Evolutionary conservation across 2,888 invertebrate species (phyloP).

Genomic region (Cetonia aurata): DNA sequence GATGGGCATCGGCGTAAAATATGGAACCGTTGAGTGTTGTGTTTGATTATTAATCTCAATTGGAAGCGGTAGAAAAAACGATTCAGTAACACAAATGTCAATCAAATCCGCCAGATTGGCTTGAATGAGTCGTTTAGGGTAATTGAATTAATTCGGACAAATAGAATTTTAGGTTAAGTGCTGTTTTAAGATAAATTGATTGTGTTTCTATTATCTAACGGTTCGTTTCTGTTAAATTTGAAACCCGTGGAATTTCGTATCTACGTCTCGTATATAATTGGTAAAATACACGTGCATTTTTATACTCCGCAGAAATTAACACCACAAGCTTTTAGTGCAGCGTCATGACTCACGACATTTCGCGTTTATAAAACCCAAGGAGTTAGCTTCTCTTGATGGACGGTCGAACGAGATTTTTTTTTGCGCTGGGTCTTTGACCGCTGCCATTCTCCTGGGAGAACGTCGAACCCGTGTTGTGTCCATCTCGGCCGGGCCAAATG

Average conservation of each 20-base stretch:
- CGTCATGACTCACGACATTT: neutral
- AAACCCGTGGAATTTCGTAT: too few relatives aligned
- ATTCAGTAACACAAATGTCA: neutral
- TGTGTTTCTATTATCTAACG: too few relatives aligned
- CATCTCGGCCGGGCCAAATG: slow-evolving; percentile 49
- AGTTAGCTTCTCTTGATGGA: slow-evolving; percentile 12
- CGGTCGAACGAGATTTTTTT: slow-evolving; percentile 36
- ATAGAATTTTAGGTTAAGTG: slow-evolving; percentile 39
- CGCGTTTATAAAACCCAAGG: neutral
- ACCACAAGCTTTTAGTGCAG: too few relatives aligned
- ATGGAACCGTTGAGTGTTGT: neutral
- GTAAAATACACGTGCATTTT: too few relatives aligned
- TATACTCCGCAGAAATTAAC: too few relatives aligned
- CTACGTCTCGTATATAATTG: too few relatives aligned
- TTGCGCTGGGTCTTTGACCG: slow-evolving; percentile 49
- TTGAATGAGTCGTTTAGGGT: slow-evolving; percentile 3
- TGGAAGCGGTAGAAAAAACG: neutral
- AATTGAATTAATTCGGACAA: slow-evolving; percentile 27
- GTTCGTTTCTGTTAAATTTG: too few relatives aligned
- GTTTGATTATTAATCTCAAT: slow-evolving; percentile 2
- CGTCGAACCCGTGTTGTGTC: slow-evolving; percentile 46
- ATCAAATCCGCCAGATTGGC: slow-evolving; percentile 16
- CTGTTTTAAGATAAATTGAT: slow-evolving; percentile 12
- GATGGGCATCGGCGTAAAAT: neutral
- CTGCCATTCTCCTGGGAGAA: slow-evolving; percentile 45